Evolutionary conservation across 2,888 invertebrate species (phyloP).

Genomic region (Lydus trimaculatus): DNA sequence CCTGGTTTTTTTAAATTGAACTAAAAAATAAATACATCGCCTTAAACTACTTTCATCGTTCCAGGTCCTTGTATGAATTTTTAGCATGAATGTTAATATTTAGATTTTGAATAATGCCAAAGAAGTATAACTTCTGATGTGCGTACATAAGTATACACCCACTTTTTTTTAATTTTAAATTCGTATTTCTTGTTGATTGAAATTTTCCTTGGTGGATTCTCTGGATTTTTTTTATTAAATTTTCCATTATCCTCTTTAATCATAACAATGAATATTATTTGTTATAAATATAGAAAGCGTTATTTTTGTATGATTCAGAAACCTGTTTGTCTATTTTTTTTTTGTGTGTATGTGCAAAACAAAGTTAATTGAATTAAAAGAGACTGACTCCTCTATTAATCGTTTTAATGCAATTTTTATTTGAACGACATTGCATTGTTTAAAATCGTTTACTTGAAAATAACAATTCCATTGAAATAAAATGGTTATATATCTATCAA

Average conservation of each 20-base stretch:
- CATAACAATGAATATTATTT: not conserved
- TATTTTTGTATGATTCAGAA: not conserved
- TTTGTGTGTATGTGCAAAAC: too few species aligned
- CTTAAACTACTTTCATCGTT: too few species aligned
- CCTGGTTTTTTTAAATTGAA: too few species aligned
- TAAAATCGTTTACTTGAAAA: slow-evolving; percentile 1
- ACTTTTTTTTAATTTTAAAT: not conserved
- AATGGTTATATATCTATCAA: not conserved
- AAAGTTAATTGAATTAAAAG: too few species aligned
- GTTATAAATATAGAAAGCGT: not conserved
- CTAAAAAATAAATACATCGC: too few species aligned
- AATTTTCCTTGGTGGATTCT: not conserved
- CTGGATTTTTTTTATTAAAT: not conserved
- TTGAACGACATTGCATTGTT: not conserved
- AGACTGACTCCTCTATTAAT: too few species aligned
- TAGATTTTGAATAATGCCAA: too few species aligned
- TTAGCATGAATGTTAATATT: too few species aligned
- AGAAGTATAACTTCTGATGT: too few species aligned
- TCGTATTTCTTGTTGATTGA: too few species aligned
- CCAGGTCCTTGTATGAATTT: too few species aligned
- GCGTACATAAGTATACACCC: too few species aligned
- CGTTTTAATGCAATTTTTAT: not conserved
- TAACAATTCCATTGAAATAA: slow-evolving; percentile 1
- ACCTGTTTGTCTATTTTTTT: not conserved
- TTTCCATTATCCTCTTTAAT: not conserved